Base-by-base conservation (phyloP, 2,113 vertebrate species). In the Hippocampus mohnikei region DNA sequence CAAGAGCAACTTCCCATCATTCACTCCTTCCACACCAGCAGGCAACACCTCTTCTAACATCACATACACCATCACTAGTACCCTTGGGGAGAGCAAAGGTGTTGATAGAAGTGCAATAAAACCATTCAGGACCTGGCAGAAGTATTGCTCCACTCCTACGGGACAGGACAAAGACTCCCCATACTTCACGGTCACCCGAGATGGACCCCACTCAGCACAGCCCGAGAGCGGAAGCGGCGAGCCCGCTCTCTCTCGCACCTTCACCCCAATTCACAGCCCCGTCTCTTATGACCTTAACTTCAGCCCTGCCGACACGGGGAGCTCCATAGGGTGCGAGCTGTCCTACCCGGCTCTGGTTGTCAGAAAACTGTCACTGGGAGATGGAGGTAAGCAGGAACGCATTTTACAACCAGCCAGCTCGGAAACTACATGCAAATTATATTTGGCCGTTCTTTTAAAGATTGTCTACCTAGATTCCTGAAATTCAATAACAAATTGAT, bases 311-410 rank as follows among this genome's bases (percentile, higher is more conserved):
- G 88, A 89, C 7, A 77, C 15, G 7, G 79, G 74, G 23, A 83
- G 73, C 37, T 56, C 70, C 0, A 25, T 83, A 12, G 88, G 90
- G 21, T 62, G 42, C 21, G 91, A 93, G 58, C 82, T 77, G 18
- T 23, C 67, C 27, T 89, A 87, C 75, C 88, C 79, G 0, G 83
- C 93, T 50, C 87, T 92, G 33, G 82, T 93, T 55, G 87, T 90
- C 16, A 95, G 92, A 80, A 90, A 77, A 0, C 80, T 92, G 20
- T 87, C 92, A 12, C 69, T 87, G 53, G 91, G 81, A 72, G 93
- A 94, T 37, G 89, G 86, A 87, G 93, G 90, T 88, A 84, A 62
- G 85, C 0, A 21, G 18, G 6, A 21, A 48, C 46, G 44, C 12
- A 15, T 48, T 5, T 15, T 48, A 15, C 3, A 4, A 46, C 3